These are phyloP conservation scores for Engraulis encrasicolus DNA, from an alignment of 2,113 vertebrate species.

Conservation along the genomic window DNA sequence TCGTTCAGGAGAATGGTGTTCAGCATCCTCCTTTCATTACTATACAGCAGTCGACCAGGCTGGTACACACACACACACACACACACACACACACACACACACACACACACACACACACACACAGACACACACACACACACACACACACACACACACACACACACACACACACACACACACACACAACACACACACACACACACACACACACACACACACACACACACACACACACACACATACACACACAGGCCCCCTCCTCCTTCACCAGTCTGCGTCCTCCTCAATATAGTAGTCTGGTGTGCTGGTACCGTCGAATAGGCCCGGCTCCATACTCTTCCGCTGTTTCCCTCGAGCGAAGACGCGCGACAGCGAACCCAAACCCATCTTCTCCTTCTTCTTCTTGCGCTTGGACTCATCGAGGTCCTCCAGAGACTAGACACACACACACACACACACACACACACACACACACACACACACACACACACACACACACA, in stretches of 20 bases:
- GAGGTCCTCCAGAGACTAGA: constrained; percentile 96
- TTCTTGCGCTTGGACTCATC: constrained; percentile 92
- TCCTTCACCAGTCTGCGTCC: constrained; percentile 95
- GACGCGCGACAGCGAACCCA: constrained; percentile 95
- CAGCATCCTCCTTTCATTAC: no score
- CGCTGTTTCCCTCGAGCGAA: constrained; percentile 96
- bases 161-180: no score
- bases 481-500: not conserved
- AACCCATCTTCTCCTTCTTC: constrained; percentile 94
- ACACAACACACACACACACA: no score
- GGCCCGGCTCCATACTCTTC: constrained; percentile 94
- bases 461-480: not conserved
- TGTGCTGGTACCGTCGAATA: constrained; percentile 94
- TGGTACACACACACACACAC: not conserved
- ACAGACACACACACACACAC: no score
- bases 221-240: not conserved
- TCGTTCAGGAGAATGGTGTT: no score
- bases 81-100: no score
- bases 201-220: not conserved
- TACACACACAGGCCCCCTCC: constrained; percentile 25
- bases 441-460: constrained; percentile 28
- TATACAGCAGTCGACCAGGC: constrained; percentile 29
- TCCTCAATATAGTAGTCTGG: constrained; percentile 99
- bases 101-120: no score
- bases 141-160: no score